A percentile compares a stretch with the other conserved stretches of the same genome.
Evolutionary conservation across 2,888 invertebrate species (phyloP).

Genomic region (Monochamus alternatus): DNA sequence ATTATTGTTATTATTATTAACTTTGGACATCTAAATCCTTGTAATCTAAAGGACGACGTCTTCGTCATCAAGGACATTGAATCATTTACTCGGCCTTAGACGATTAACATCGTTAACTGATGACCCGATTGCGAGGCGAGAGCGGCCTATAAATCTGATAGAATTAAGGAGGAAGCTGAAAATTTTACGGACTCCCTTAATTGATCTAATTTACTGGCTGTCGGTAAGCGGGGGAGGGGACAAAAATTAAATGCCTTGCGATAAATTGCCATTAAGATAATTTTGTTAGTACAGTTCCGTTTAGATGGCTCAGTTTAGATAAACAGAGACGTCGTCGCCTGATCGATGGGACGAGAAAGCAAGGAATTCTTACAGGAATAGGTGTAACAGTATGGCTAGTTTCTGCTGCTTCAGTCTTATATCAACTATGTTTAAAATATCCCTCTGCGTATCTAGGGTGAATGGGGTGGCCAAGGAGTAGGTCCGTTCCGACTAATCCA

Average conservation of each 20-base stretch:
- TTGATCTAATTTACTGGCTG: background rate
- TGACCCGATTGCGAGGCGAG: background rate
- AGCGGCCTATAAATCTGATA: background rate
- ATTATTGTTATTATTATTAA: too few relatives aligned
- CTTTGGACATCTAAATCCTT: too few relatives aligned
- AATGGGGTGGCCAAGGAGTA: too few relatives aligned
- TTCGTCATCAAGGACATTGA: background rate
- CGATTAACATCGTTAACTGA: constrained; percentile 9
- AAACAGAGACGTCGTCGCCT: background rate
- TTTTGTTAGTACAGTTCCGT: background rate
- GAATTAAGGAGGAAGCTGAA: background rate
- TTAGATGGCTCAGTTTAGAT: background rate
- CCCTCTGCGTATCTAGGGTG: too few relatives aligned
- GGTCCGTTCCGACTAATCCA: too few relatives aligned
- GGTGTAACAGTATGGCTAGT: background rate
- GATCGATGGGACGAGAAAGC: background rate
- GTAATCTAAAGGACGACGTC: background rate
- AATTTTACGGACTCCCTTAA: background rate
- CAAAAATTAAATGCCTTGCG: background rate
- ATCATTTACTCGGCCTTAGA: constrained; percentile 6
- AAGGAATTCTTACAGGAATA: background rate
- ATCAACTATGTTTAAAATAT: too few relatives aligned
- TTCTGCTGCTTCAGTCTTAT: background rate
- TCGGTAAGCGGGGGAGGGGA: background rate
- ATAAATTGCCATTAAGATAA: background rate